Evolutionary conservation across 1,140 invertebrate genomes (phyloP).

Genomic region (Holotrichia oblita): DNA sequence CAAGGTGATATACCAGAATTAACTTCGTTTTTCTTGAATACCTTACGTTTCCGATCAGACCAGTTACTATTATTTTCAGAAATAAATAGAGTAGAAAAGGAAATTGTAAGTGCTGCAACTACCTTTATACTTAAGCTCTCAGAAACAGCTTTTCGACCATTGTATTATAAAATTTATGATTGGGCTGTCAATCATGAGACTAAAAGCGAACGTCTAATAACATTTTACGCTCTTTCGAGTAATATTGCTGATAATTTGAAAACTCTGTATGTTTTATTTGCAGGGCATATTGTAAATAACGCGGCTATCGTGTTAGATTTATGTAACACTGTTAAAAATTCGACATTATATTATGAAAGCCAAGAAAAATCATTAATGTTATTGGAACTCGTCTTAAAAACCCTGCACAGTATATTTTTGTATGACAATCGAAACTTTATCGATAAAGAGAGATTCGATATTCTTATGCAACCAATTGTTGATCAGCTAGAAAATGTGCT

Average conservation of each 20-base stretch:
- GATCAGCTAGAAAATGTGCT: slow-evolving; percentile 88
- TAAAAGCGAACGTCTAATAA: slow-evolving; percentile 67
- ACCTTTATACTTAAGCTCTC: slow-evolving; percentile 86
- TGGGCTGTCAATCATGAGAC: slow-evolving; percentile 76
- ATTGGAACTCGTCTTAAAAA: slow-evolving; percentile 75
- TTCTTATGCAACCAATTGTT: slow-evolving; percentile 84
- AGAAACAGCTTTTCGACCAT: slow-evolving; percentile 85
- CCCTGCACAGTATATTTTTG: slow-evolving; percentile 76
- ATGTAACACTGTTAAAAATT: slow-evolving; percentile 66
- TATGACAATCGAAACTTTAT: slow-evolving; percentile 86
- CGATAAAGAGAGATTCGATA: slow-evolving; percentile 84
- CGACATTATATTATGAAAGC: slow-evolving; percentile 64
- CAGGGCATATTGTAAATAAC: slow-evolving; percentile 84
- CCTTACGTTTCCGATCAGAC: slow-evolving; percentile 75
- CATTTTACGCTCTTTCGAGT: slow-evolving; percentile 72
- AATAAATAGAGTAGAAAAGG: slow-evolving; percentile 70
- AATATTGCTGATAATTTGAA: slow-evolving; percentile 84
- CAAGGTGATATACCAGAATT: slow-evolving; percentile 71
- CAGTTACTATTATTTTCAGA: slow-evolving; percentile 59
- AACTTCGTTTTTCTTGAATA: slow-evolving; percentile 77
- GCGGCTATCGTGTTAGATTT: slow-evolving; percentile 74
- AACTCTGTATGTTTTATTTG: slow-evolving; percentile 89
- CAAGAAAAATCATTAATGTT: slow-evolving; percentile 68
- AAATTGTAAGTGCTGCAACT: slow-evolving; percentile 78
- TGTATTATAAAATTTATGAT: slow-evolving; percentile 87